Conservation (phyloP, 2,113 vertebrate species). For the Tachysurus vachellii region DNA sequence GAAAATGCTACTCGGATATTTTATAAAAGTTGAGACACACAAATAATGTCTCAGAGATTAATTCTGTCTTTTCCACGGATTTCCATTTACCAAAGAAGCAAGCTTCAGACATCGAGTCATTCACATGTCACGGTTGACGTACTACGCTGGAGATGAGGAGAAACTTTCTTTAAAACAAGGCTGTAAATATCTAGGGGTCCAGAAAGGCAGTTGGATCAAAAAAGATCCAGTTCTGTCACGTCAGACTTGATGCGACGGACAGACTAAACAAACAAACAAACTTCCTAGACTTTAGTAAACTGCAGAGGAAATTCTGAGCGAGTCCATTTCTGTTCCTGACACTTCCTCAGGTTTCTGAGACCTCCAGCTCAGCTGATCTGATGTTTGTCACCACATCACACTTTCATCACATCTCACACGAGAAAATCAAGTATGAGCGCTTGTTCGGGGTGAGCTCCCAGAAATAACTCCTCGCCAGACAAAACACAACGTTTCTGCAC, state of each 20-base stretch:
- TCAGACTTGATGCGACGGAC: neutral
- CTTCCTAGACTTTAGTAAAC: neutral
- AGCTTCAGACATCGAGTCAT: neutral
- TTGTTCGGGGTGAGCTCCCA: neutral
- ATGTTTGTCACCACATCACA: conserved; percentile 48
- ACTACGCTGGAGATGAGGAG: no score
- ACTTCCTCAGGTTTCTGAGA: neutral
- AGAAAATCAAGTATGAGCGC: conserved; percentile 39
- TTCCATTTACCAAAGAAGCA: neutral
- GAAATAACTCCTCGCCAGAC: conserved; percentile 30
- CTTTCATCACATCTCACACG: conserved; percentile 43
- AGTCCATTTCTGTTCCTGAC: neutral
- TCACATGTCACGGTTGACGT: neutral
- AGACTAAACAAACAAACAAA: neutral
- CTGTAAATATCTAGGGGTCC: neutral
- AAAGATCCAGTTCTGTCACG: neutral
- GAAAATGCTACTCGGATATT: neutral
- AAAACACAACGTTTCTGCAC: conserved; percentile 14
- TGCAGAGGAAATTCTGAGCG: neutral
- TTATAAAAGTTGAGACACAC: neutral
- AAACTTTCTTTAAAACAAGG: neutral
- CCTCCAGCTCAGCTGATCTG: neutral
- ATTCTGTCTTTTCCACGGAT: neutral
- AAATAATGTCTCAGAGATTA: neutral
- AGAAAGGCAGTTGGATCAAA: neutral